A percentile compares a stretch with the other conserved stretches of the same genome.
Evolutionary conservation across 1,140 invertebrate genomes (phyloP).

Genomic region (Hyles euphorbiae): DNA sequence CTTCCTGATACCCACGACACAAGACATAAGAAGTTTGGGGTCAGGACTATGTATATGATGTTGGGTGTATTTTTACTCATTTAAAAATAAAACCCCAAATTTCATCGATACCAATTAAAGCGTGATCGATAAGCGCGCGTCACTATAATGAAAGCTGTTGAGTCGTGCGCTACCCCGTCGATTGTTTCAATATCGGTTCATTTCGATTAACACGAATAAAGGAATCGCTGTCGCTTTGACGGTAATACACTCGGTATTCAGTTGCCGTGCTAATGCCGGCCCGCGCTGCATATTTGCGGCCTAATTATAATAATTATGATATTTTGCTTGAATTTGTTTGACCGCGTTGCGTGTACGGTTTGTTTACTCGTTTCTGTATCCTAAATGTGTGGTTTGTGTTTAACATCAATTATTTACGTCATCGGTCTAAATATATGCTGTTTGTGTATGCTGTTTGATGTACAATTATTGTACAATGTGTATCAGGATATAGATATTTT

Average conservation of each 20-base stretch:
- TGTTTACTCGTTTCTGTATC: background rate
- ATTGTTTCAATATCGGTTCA: slow-evolving; percentile 69
- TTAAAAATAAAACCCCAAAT: no score
- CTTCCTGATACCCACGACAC: no score
- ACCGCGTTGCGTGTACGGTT: slow-evolving; percentile 8
- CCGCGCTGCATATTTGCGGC: slow-evolving; percentile 42
- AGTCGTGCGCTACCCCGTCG: slow-evolving; percentile 62
- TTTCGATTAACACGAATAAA: slow-evolving; percentile 68
- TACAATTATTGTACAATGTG: no score
- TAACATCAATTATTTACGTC: background rate
- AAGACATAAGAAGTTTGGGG: no score
- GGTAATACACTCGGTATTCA: slow-evolving; percentile 47
- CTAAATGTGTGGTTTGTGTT: background rate
- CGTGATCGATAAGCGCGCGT: slow-evolving; percentile 9
- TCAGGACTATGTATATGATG: no score
- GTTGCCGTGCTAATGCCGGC: slow-evolving; percentile 17
- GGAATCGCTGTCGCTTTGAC: slow-evolving; percentile 53
- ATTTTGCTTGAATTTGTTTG: slow-evolving; percentile 21
- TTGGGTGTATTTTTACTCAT: no score
- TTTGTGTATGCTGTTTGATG: no score
- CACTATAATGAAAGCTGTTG: slow-evolving; percentile 29
- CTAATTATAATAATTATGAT: slow-evolving; percentile 52
- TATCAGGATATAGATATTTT: no score
- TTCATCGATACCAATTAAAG: no score
- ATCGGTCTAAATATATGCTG: no score